Conservation (phyloP, 1,140 invertebrate species). For the Drosophila asahinai region DNA sequence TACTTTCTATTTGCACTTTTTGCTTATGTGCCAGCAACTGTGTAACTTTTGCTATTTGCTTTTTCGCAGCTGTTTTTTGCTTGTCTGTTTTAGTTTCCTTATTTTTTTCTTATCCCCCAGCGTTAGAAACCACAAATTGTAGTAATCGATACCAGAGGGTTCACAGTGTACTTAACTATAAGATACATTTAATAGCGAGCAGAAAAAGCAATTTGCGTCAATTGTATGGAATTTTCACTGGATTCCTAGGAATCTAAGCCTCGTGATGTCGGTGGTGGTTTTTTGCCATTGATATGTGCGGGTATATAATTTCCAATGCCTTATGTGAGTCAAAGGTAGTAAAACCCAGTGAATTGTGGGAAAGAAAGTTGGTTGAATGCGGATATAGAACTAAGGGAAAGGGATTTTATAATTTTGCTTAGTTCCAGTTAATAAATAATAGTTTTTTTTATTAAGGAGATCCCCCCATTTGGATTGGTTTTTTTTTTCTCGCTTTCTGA, state of each 20-base stretch:
- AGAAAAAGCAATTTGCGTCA: conserved; percentile 5
- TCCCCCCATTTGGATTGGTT: too few relatives aligned
- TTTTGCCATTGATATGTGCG: conserved; percentile 10
- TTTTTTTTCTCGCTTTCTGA: background rate
- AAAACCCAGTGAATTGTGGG: conserved; percentile 15
- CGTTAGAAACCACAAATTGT: conserved; percentile 39
- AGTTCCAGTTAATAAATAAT: background rate
- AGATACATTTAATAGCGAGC: background rate
- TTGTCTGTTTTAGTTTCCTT: background rate
- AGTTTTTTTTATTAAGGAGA: background rate
- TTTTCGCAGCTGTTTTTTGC: conserved; percentile 17
- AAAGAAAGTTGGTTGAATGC: conserved; percentile 2
- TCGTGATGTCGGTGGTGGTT: conserved; percentile 6
- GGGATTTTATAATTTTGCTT: background rate
- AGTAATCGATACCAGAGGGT: conserved; percentile 32
- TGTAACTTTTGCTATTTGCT: conserved; percentile 21
- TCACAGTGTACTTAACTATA: background rate
- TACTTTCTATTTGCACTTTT: conserved; percentile 44
- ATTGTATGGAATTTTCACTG: conserved; percentile 31
- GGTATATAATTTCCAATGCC: conserved; percentile 8
- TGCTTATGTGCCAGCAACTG: conserved; percentile 6
- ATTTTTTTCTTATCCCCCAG: background rate
- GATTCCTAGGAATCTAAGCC: conserved; percentile 31
- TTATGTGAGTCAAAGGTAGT: conserved; percentile 19
- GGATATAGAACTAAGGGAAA: conserved; percentile 2